Evolutionary conservation across 2,888 invertebrate genomes (phyloP), one percentile per base, ranked within the genome.

Genomic region (Antheraea yamamai): DNA sequence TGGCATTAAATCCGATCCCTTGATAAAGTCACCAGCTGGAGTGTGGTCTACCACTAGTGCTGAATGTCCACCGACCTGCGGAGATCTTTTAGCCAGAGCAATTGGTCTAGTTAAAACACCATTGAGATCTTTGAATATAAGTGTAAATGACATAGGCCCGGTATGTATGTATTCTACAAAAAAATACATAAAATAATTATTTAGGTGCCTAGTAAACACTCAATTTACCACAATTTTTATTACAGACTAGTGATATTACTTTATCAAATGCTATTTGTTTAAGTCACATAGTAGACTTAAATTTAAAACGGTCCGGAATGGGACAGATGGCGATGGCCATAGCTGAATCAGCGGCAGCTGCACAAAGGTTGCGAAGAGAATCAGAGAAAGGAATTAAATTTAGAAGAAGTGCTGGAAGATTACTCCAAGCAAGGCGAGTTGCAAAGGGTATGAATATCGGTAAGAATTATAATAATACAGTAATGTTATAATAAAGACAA

Each of bases 381-480:
- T 92, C 92, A 47, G 95, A 95, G 82, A 93, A 91, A 76, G 95
- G 95, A 78, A 89, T 94, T 72, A 79, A 92, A 81, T 95, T 95
- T 78, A 89, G 90, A 80, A 87, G 93, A 83, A 95, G 95, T 82
- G 95, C 95, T 72, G 89, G 94, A 51, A 88, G 92, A 85, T 89
- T 95, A 76, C 88, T 95, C 47, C 94, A 95, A 85, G 95, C 95
- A 23, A 84, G 90, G 72, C 86, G 95, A 78, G 91, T 95, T 74
- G 95, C 91, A 18, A 95, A 91, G 79, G 92, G 93, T 74, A 90
- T 95, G 93, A 95, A 95, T 82, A 93, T 95, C 78, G 93, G 95
- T 93, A 82, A 78, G 3, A 61, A 1, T 64, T 8, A 20, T 20
- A 39, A 14, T 26, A 52, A 51, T 72, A 14, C 10, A 2, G 55